phyloP scores from a whole-genome alignment of 2,113 vertebrate genomes.

The Ramphastos sulfuratus region DNA sequence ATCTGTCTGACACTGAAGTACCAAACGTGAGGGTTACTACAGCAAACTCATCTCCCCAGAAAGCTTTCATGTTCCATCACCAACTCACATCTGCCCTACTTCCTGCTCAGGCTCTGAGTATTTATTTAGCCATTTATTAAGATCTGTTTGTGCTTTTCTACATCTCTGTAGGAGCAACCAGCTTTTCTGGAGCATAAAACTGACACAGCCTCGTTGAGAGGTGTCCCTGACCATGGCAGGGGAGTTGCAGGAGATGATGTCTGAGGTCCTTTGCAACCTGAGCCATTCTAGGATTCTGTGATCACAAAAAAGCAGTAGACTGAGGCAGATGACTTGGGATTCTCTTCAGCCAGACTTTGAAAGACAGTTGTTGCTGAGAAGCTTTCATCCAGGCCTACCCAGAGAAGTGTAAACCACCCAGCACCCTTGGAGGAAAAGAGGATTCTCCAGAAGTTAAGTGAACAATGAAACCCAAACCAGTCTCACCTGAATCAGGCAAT shows the following conservation, averaged over 20 bases:
- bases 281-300: too few species aligned
- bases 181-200: not conserved
- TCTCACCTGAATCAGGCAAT: conserved; percentile 93
- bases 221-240: too few species aligned
- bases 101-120: not conserved
- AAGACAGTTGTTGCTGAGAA: not conserved
- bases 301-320: fast-evolving
- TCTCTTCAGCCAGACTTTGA: not conserved
- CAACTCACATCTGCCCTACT: fast-evolving
- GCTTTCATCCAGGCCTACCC: not conserved
- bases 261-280: too few species aligned
- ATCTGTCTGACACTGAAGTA: too few species aligned
- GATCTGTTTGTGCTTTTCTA: not conserved
- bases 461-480: not conserved
- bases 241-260: too few species aligned
- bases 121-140: not conserved
- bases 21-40: fast-evolving
- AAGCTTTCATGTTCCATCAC: not conserved
- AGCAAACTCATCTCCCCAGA: not conserved
- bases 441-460: not conserved
- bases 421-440: not conserved
- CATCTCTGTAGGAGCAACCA: not conserved
- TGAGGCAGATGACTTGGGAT: fast-evolving
- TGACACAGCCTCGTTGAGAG: too few species aligned
- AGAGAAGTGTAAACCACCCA: not conserved